Conservation (phyloP, 2,113 vertebrate species). For the Hiodon tergisus region DNA sequence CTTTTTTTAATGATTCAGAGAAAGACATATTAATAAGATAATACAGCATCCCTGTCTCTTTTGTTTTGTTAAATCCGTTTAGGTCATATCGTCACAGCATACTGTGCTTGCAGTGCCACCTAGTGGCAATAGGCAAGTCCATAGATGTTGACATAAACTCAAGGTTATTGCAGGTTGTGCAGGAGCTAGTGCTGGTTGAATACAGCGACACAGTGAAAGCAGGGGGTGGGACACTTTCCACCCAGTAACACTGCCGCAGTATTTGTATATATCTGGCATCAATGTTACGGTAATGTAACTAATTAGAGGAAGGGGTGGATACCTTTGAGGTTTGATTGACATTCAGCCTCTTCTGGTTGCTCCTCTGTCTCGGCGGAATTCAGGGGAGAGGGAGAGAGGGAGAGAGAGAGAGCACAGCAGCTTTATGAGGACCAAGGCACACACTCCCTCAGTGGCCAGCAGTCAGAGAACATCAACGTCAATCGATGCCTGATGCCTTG, state of each 20-base stretch:
- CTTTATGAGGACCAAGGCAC: background rate
- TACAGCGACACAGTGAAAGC: too few species aligned
- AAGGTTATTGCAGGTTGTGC: too few species aligned
- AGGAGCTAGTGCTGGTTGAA: too few species aligned
- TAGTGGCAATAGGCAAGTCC: background rate
- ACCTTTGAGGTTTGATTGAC: conserved; percentile 45
- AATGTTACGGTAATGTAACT: too few species aligned
- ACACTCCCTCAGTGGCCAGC: background rate
- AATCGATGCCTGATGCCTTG: too few species aligned
- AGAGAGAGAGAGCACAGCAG: background rate
- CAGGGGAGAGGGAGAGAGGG: conserved; percentile 28
- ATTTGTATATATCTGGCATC: too few species aligned
- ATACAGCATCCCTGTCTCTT: background rate
- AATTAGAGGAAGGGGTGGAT: background rate
- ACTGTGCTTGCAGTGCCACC: conserved; percentile 1
- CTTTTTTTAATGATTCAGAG: too few species aligned
- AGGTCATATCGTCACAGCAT: background rate
- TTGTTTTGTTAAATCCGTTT: background rate
- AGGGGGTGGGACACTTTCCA: background rate
- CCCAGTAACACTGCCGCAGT: background rate
- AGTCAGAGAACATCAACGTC: background rate
- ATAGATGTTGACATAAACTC: too few species aligned
- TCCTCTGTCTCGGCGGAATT: conserved; percentile 12
- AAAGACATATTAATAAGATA: background rate
- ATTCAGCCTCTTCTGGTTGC: conserved; percentile 39